phyloP scores from a whole-genome alignment of 1,140 invertebrate species.

The Batillaria attramentaria region DNA sequence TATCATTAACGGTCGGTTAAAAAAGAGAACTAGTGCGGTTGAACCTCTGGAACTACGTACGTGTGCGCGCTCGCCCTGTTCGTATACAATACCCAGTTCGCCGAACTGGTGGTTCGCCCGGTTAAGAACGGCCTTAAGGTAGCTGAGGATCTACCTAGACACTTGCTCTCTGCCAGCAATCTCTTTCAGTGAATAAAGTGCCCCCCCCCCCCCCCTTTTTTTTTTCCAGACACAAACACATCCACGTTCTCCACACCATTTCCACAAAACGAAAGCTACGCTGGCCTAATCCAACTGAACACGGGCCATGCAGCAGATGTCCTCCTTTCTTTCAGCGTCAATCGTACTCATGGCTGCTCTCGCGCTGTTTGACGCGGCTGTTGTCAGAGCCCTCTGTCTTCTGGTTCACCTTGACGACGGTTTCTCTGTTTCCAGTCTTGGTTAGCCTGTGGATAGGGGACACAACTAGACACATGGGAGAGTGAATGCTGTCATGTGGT shows the following conservation, averaged over 20 bases:
- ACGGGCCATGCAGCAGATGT: no score
- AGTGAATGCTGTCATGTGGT: not conserved
- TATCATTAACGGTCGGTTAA: no score
- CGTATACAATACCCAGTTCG: no score
- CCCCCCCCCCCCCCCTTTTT: not conserved
- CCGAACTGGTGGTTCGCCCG: no score
- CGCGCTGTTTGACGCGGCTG: conserved; percentile 53
- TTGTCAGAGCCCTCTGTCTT: conserved; percentile 28
- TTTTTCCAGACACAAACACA: not conserved
- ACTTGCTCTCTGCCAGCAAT: not conserved
- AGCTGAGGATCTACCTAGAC: not conserved
- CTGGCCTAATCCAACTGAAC: not conserved
- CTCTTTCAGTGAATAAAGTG: not conserved
- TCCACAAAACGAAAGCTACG: not conserved
- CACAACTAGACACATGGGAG: not conserved
- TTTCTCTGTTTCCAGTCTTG: conserved; percentile 51
- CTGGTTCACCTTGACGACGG: conserved; percentile 54
- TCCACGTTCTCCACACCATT: not conserved
- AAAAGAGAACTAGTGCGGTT: no score
- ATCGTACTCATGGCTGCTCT: conserved; percentile 62
- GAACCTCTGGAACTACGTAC: no score
- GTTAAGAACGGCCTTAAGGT: no score
- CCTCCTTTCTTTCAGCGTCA: conserved; percentile 16
- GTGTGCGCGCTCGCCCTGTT: no score
- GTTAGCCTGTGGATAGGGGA: conserved; percentile 47